Percentiles rank a stretch among this genome's conserved stretches.
Evolutionary conservation across 2,888 invertebrate species (phyloP).

Genomic region (Chymomyza procnemis): DNA sequence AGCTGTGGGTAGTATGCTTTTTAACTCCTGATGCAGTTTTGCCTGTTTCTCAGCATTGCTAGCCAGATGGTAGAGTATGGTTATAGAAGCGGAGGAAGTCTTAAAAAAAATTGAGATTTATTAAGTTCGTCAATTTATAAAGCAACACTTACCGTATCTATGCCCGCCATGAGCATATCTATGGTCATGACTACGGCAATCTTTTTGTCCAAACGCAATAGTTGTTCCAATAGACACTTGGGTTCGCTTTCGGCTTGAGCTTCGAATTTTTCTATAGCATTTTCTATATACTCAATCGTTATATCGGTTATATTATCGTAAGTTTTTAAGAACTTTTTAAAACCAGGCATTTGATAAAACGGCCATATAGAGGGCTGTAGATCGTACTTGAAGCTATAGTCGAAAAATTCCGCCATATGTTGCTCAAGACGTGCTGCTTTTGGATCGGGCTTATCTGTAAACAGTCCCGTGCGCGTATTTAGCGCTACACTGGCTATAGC

Average conservation of each 20-base stretch:
- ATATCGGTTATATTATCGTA: constrained; percentile 71
- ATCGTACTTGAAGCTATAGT: constrained; percentile 67
- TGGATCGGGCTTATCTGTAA: constrained; percentile 51
- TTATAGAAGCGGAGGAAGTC: constrained; percentile 70
- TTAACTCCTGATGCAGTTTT: constrained; percentile 82
- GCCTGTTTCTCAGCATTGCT: constrained; percentile 83
- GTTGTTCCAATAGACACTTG: constrained; percentile 82
- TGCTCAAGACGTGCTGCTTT: constrained; percentile 56
- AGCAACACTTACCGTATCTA: constrained; percentile 83
- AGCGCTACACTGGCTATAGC: constrained; percentile 78
- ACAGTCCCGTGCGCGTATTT: constrained; percentile 72
- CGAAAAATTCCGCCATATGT: constrained; percentile 66
- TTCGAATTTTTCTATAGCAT: constrained; percentile 69
- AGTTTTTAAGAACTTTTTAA: constrained; percentile 64
- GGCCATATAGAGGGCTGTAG: constrained; percentile 74
- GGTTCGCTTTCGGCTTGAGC: constrained; percentile 11
- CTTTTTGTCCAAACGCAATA: constrained; percentile 82
- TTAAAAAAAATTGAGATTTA: constrained; percentile 16
- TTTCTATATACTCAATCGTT: constrained; percentile 75
- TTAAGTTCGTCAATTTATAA: neutral
- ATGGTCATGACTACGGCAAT: constrained; percentile 84
- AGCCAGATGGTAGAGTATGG: constrained; percentile 79
- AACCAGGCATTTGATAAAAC: constrained; percentile 66
- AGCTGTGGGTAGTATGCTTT: constrained; percentile 75
- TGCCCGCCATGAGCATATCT: constrained; percentile 86